Percentiles rank a stretch among this genome's conserved stretches.
Evolutionary conservation across 2,888 invertebrate genomes (phyloP).

Genomic region (Tortrix viridana): DNA sequence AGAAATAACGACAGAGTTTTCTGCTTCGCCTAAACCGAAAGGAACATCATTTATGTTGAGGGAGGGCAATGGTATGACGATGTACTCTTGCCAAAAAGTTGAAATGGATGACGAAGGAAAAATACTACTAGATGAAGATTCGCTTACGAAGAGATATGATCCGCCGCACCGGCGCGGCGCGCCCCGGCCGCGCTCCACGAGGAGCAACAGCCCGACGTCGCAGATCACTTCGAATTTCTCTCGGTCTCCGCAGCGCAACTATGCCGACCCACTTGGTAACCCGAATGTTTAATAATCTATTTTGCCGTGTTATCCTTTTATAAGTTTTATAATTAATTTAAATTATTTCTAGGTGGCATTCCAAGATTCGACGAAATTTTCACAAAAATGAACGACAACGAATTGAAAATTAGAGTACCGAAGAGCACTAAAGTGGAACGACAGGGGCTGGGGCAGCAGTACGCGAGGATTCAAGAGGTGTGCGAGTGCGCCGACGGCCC

Average conservation of each 20-base stretch:
- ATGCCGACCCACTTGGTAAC: constrained; percentile 45
- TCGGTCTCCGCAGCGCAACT: constrained; percentile 4
- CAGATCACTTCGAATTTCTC: constrained; percentile 49
- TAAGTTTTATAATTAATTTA: neutral
- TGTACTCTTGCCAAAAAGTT: constrained; percentile 77
- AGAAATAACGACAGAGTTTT: constrained; percentile 76
- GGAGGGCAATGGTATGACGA: constrained; percentile 73
- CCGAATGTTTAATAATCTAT: neutral
- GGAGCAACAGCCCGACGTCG: constrained; percentile 57
- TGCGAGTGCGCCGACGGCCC: constrained; percentile 69
- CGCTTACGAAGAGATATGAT: constrained; percentile 54
- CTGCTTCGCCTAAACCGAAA: constrained; percentile 62
- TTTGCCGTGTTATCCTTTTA: constrained; percentile 6
- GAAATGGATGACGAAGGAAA: constrained; percentile 78
- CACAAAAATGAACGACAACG: constrained; percentile 76
- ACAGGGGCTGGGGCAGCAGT: constrained; percentile 53
- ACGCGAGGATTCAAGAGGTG: constrained; percentile 71
- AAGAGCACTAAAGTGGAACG: constrained; percentile 70
- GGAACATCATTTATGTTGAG: constrained; percentile 64
- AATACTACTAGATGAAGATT: constrained; percentile 72
- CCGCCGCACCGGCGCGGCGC: constrained; percentile 40
- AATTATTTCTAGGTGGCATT: constrained; percentile 53
- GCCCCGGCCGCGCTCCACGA: constrained; percentile 30
- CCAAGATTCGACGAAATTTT: constrained; percentile 74
- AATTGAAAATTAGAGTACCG: constrained; percentile 76